Conservation (phyloP, 2,888 invertebrate species). For the Tridacna gigas region DNA sequence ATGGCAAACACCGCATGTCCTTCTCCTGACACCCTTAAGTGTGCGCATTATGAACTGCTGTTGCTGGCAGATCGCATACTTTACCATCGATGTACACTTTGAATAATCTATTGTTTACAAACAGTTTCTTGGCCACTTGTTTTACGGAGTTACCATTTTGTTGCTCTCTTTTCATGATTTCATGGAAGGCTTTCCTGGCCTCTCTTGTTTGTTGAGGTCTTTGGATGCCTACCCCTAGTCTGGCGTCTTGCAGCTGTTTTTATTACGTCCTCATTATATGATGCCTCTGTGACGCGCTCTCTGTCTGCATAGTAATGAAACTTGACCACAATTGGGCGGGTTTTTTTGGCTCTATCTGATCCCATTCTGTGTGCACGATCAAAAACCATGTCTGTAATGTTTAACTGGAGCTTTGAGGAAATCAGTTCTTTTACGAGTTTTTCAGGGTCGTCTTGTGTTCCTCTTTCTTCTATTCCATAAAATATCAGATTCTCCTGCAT, state of each 20-base stretch:
- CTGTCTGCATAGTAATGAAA: slow-evolving; percentile 32
- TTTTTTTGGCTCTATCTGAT: slow-evolving; percentile 20
- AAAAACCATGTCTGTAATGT: background rate
- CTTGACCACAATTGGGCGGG: slow-evolving; percentile 33
- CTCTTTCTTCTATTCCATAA: slow-evolving; percentile 31
- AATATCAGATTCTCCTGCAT: slow-evolving; percentile 37
- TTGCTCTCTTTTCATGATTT: slow-evolving; percentile 1
- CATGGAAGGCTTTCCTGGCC: slow-evolving; percentile 15
- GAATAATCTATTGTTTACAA: slow-evolving; percentile 13
- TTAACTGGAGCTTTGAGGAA: background rate
- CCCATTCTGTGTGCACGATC: slow-evolving; percentile 36
- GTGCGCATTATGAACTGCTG: too few relatives aligned
- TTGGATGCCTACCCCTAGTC: slow-evolving; percentile 23
- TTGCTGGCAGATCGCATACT: background rate
- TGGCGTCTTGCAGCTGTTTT: slow-evolving; percentile 5
- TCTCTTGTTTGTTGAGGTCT: slow-evolving; percentile 18
- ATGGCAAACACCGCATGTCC: background rate
- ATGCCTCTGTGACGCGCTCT: slow-evolving; percentile 23
- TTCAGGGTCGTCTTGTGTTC: slow-evolving; percentile 6
- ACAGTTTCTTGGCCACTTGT: slow-evolving; percentile 13
- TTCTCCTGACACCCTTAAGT: slow-evolving; percentile 17
- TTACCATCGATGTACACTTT: slow-evolving; percentile 18
- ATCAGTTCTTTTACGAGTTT: slow-evolving; percentile 1
- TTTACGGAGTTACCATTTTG: background rate
- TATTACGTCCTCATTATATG: slow-evolving; percentile 11